Conservation (phyloP, 2,797 vertebrate genomes). For the Diplodus puntazzo region DNA sequence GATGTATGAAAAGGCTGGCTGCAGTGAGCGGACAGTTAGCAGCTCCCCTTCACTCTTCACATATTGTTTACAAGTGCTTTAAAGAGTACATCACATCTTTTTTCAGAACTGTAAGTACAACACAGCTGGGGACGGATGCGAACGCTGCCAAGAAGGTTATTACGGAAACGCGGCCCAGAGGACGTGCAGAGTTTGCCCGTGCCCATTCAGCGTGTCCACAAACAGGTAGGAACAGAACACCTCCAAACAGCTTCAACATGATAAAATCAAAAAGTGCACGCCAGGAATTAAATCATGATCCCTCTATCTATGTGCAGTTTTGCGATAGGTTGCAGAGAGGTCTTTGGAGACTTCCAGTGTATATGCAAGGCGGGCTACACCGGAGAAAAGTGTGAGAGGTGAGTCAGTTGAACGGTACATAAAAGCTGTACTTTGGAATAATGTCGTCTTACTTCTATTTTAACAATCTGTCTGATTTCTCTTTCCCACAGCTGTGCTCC, state of each 20-base stretch:
- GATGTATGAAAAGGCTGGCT: neutral
- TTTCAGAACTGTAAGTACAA: slow-evolving; percentile 91
- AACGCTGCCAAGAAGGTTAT: slow-evolving; percentile 92
- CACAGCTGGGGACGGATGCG: slow-evolving; percentile 92
- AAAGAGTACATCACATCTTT: slow-evolving; percentile 20
- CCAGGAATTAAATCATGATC: neutral
- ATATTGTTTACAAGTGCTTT: slow-evolving; percentile 3
- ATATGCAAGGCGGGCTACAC: slow-evolving; percentile 91
- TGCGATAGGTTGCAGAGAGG: slow-evolving; percentile 89
- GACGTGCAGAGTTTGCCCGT: slow-evolving; percentile 90
- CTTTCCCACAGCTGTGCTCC: slow-evolving; percentile 89
- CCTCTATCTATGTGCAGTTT: slow-evolving; percentile 84
- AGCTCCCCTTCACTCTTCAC: neutral
- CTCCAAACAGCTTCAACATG: slow-evolving; percentile 3
- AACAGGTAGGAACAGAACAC: slow-evolving; percentile 86
- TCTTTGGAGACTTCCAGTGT: slow-evolving; percentile 86
- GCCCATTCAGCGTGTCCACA: slow-evolving; percentile 83
- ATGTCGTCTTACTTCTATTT: neutral
- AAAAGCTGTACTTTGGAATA: neutral
- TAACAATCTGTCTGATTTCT: slow-evolving; percentile 21
- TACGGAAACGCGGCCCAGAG: slow-evolving; percentile 86
- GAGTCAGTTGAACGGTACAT: slow-evolving; percentile 42
- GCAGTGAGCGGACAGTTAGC: no score
- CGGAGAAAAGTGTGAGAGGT: slow-evolving; percentile 92
- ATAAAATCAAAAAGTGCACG: slow-evolving; percentile 8